Conservation (phyloP, 2,888 invertebrate species). For the Diaphora mendica region DNA sequence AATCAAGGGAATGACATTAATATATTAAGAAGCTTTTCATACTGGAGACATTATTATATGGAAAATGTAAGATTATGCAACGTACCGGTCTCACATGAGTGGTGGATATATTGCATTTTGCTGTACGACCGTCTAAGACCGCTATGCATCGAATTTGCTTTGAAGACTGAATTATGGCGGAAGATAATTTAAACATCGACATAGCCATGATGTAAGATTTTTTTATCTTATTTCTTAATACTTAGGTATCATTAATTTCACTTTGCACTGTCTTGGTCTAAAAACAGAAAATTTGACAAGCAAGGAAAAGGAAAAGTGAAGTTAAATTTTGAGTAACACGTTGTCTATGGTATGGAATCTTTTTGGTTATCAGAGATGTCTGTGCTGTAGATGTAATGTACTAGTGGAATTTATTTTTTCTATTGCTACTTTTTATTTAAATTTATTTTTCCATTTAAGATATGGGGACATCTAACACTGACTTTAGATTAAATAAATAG, state of each 20-base stretch:
- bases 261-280: background rate
- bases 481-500: no score
- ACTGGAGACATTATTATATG: background rate
- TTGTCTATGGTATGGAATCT: background rate
- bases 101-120: constrained; percentile 73
- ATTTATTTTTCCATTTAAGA: no score
- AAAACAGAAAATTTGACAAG: constrained; percentile 8
- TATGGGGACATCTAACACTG: no score
- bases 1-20: constrained; percentile 5
- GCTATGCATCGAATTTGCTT: constrained; percentile 71
- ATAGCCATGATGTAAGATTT: constrained; percentile 69
- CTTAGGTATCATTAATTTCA: background rate
- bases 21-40: background rate
- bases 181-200: constrained; percentile 75
- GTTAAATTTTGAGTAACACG: no score
- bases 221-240: background rate
- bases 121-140: constrained; percentile 52
- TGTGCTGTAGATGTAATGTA: background rate
- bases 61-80: constrained; percentile 73
- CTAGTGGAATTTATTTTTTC: no score
- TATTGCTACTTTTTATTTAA: no score
- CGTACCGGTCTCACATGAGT: constrained; percentile 78
- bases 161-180: constrained; percentile 63
- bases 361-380: background rate
- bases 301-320: background rate